Conservation (phyloP, 2,797 vertebrate species). For the Apogon talboti region DNA sequence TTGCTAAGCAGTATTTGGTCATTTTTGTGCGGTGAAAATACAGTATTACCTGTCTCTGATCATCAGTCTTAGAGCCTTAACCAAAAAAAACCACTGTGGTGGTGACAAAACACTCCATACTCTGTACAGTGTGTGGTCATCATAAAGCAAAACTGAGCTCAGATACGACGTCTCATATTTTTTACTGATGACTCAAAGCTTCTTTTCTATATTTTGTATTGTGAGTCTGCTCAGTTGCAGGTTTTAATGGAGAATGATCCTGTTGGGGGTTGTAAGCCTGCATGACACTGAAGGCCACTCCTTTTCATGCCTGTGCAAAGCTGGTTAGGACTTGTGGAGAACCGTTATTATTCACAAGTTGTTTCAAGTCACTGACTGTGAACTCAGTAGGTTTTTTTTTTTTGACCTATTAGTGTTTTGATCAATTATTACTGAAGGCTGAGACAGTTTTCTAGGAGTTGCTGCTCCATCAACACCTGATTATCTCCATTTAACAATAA, state of each 20-base stretch:
- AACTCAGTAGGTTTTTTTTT: constrained; percentile 27
- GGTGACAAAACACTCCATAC: background rate
- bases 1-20: background rate
- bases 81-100: background rate
- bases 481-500: constrained; percentile 29
- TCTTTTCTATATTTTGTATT: constrained; percentile 43
- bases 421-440: constrained; percentile 28
- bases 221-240: constrained; percentile 52
- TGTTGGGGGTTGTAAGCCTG: constrained; percentile 51
- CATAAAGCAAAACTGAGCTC: no score
- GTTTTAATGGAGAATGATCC: constrained; percentile 53
- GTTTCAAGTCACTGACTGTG: constrained; percentile 35
- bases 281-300: constrained; percentile 49
- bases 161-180: constrained; percentile 8
- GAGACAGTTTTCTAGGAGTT: constrained; percentile 42
- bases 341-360: constrained; percentile 23
- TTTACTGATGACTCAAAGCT: constrained; percentile 39
- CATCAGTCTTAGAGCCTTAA: constrained; percentile 8
- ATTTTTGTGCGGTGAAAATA: background rate
- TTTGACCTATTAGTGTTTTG: constrained; percentile 26
- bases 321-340: constrained; percentile 20
- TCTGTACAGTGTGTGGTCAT: background rate
- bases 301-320: constrained; percentile 40
- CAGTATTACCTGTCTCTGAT: constrained; percentile 2
- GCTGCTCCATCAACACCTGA: constrained; percentile 4